These are phyloP conservation scores for Netelia melanura DNA, from an alignment of 2,888 invertebrate genomes.

Conservation along the genomic window DNA sequence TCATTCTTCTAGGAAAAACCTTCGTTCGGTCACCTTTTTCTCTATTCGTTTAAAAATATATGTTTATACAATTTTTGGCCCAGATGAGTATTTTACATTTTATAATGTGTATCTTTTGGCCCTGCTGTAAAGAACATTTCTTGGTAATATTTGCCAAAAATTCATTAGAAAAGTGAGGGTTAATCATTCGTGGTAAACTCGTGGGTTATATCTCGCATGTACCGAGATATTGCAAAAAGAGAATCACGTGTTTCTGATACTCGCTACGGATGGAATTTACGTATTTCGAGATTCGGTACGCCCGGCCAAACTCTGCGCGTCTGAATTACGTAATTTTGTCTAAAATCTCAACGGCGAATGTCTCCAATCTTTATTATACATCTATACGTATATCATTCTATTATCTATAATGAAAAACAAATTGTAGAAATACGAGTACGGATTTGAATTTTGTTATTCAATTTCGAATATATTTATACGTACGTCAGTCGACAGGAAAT, in stretches of 20 bases:
- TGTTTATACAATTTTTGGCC: not conserved
- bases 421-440: not conserved
- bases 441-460: not conserved
- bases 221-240: constrained; percentile 59
- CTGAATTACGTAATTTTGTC: constrained; percentile 73
- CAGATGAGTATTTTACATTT: constrained; percentile 7
- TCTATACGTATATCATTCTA: no score
- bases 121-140: constrained; percentile 5
- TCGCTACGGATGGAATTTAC: constrained; percentile 72
- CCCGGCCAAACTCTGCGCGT: constrained; percentile 75
- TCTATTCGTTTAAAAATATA: not conserved
- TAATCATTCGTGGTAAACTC: constrained; percentile 37
- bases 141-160: constrained; percentile 35
- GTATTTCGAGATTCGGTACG: constrained; percentile 74
- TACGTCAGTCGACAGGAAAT: constrained; percentile 24
- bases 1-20: not conserved
- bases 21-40: not conserved
- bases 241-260: constrained; percentile 42
- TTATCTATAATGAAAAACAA: not conserved
- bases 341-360: not conserved
- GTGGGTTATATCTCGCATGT: not conserved
- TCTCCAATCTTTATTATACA: not conserved
- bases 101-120: not conserved
- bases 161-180: constrained; percentile 40
- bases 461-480: not conserved